Evolutionary conservation across 2,113 vertebrate genomes (phyloP), one percentile per base, ranked within the genome.

Genomic region (Sclerurus mexicanus): DNA sequence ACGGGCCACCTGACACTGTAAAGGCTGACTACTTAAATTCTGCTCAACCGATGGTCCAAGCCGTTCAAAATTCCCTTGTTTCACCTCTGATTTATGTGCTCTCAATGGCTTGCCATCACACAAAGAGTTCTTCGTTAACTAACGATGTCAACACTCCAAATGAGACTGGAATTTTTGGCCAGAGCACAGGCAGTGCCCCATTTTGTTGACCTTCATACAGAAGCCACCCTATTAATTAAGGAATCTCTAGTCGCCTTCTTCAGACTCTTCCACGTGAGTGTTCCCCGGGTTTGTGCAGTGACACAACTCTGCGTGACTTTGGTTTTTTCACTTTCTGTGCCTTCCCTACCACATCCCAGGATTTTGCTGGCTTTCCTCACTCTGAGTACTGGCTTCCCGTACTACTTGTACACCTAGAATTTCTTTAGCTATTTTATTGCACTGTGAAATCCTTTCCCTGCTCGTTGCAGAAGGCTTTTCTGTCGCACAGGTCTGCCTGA

Each of bases 331-430:
- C 31, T 78, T 78, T 88, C 62, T 88, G 9, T 56, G 25, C 30
- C 40, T 50, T 68, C 23, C 44, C 28, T 39, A 39, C 47, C 49
- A 24, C 1, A 2, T 47, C 14, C 31, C 63, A 53, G 66, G 66
- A 68, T 72, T 95, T 68, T 68, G 13, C 30, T 92, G 68, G 44
- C 71, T 87, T 68, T 87, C 83, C 85, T 85, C 66, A 12, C 71
- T 85, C 76, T 33, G 85, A 60, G 53, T 37, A 7, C 46, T 68
- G 67, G 40, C 44, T 80, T 80, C 53, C 40, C 40, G 8, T 64
- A 76, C 39, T 63, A n/a, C 24, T 73, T 76, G 67, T 37, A 28
- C 49, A 44, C 28, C 83, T 52, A 1, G 7, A 31, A 66, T 53
- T 86, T 84, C 77, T 66, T 64, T 8, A 18, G 31, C 9, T 40